A percentile compares a stretch with the other conserved stretches of the same genome.
Conservation (phyloP, 2,888 invertebrate genomes). For the Alsophila aescularia region DNA sequence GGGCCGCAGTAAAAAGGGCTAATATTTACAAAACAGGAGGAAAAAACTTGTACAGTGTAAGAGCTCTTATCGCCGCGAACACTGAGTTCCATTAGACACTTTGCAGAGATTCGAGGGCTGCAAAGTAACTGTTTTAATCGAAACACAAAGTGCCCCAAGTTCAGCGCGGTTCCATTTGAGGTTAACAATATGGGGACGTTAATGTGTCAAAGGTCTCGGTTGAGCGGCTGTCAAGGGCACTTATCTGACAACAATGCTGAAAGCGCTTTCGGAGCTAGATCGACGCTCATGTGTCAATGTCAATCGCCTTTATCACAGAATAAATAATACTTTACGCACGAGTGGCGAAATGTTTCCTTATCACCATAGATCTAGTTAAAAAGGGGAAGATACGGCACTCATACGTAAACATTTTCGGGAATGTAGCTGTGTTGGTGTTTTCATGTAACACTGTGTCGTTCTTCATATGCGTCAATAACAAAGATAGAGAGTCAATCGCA, state of each 20-base stretch:
- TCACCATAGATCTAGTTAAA: too few relatives aligned
- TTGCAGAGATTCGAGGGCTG: constrained; percentile 72
- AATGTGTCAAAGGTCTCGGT: constrained; percentile 49
- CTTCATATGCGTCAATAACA: too few relatives aligned
- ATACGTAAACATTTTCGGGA: too few relatives aligned
- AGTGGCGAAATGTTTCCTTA: constrained; percentile 13
- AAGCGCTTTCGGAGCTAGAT: constrained; percentile 12
- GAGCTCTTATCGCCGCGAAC: constrained; percentile 72
- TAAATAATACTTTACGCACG: too few relatives aligned
- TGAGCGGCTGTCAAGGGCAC: constrained; percentile 39
- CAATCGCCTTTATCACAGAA: constrained; percentile 17
- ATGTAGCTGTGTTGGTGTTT: too few relatives aligned
- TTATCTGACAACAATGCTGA: constrained; percentile 25
- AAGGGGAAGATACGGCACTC: too few relatives aligned
- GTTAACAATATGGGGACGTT: constrained; percentile 45
- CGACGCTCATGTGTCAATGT: constrained; percentile 24
- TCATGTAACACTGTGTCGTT: too few relatives aligned
- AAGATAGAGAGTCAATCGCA: too few relatives aligned
- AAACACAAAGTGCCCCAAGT: constrained; percentile 51
- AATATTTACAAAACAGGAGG: constrained; percentile 72
- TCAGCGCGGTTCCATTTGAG: constrained; percentile 33
- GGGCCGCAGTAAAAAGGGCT: constrained; percentile 27
- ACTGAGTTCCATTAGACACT: constrained; percentile 76
- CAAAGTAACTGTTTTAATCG: constrained; percentile 60
- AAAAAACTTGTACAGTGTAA: constrained; percentile 67